phyloP scores from a whole-genome alignment of 1,140 invertebrate species.

The Drosophila ananassae region DNA sequence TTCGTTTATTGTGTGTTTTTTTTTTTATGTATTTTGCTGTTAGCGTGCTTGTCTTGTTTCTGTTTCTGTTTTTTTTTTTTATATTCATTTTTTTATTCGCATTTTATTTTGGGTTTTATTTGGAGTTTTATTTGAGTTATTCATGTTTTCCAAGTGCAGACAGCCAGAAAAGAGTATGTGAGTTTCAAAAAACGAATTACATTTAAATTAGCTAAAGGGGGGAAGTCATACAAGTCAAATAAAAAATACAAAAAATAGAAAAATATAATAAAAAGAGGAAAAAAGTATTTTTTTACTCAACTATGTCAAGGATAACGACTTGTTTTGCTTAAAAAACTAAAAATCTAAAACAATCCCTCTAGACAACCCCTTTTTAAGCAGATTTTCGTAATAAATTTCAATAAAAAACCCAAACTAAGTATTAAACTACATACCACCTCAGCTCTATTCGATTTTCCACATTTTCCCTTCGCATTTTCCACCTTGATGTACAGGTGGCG shows the following conservation, averaged over 20 bases:
- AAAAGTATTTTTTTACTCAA: too few species aligned
- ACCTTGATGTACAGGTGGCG: conserved; percentile 52
- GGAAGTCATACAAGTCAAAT: neutral
- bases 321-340: too few species aligned
- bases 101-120: conserved; percentile 25
- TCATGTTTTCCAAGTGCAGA: conserved; percentile 52
- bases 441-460: conserved; percentile 11
- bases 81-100: conserved; percentile 17
- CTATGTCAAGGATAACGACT: too few species aligned
- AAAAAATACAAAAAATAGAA: neutral
- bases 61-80: too few species aligned
- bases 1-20: conserved; percentile 64
- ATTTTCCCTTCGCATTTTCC: conserved; percentile 11
- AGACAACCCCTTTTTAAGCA: conserved; percentile 4
- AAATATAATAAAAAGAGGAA: neutral
- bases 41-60: conserved; percentile 38
- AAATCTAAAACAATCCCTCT: too few species aligned
- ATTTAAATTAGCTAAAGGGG: conserved; percentile 67
- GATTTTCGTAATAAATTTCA: conserved; percentile 57
- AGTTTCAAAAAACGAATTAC: conserved; percentile 57
- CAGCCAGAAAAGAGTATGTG: conserved; percentile 41
- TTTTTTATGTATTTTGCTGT: conserved; percentile 30
- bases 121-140: conserved; percentile 41
- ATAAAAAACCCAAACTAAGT: conserved; percentile 23
- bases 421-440: conserved; percentile 25